Base-by-base conservation (phyloP, 1,140 invertebrate species). In the Wiebesia pumilae region DNA sequence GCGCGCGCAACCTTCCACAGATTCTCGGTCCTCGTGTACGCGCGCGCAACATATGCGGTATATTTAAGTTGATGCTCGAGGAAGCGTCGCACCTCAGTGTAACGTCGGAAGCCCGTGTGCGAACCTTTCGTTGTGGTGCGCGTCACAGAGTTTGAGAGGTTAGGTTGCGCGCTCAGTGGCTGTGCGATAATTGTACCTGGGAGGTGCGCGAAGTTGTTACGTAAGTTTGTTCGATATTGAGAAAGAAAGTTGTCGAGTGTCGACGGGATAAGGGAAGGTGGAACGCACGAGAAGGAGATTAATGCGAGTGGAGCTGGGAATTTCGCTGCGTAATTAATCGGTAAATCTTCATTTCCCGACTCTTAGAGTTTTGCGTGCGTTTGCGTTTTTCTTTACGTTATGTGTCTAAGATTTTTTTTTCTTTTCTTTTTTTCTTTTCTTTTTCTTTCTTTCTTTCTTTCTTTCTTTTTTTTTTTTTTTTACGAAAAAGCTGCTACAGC, bases 61-160 rank as follows among this genome's bases (percentile, higher is more conserved):
- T 88, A 91, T 90, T 90, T 89, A 91, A 92, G 89, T 89, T 82
- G 87, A 47, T 80, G 67, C 40, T 58, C 54, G 84, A 75, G 62
- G 19, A 24, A 35, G 51, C 38, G 35, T 73, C 85, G 87, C 81
- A 65, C 35, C 89, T 89, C 90, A 92, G 91, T 92, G n/a, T n/a
- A 9, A 10, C 71, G 38, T 43, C 38, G 9, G 2, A 30, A 71
- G 12, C 12, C 21, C 19, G 33, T 10, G 71, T 21, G 24, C 3
- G 19, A 73, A 19, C 6, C 2, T 38, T 10, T 21, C 19, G 19
- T 54, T 54, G 51, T 54, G 43, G 12, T 12, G 12, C 43, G 43
- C 12, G 4, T 4, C 12, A 47, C 3, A 62, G 9, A 16, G 58
- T 6, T 27, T 14, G 30, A 16, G n/a, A 69, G n/a, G 65, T 35